Percentiles rank a stretch among this genome's conserved stretches.
These are phyloP conservation scores for Peromyscus californicus DNA, from an alignment of 2,113 vertebrate species.

Conservation along the genomic window DNA sequence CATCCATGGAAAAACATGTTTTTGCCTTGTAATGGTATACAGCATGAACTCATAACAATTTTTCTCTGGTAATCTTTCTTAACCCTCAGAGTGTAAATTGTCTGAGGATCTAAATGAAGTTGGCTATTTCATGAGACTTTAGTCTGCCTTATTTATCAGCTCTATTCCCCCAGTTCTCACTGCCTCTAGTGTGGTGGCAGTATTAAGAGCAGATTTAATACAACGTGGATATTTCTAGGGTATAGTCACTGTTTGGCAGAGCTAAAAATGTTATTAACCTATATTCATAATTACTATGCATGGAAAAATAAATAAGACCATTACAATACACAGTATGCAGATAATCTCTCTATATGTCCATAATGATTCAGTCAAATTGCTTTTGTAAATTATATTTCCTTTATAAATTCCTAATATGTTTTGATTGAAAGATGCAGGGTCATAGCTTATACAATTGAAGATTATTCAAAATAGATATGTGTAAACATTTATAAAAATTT, in stretches of 20 bases:
- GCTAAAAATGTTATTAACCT: background rate
- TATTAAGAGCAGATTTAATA: conserved; percentile 47
- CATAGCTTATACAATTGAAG: background rate
- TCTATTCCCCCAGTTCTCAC: background rate
- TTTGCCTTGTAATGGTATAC: background rate
- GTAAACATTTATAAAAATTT: background rate
- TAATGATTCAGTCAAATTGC: background rate
- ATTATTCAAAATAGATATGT: background rate
- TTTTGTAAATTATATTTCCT: background rate
- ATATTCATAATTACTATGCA: conserved; percentile 24
- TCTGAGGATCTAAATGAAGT: background rate
- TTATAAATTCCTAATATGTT: background rate
- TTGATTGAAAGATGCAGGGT: background rate
- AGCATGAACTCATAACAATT: background rate
- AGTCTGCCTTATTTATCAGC: background rate
- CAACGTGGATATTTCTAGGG: conserved; percentile 11
- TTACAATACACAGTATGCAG: background rate
- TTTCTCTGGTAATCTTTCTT: too few species aligned
- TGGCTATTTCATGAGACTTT: background rate
- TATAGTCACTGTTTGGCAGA: background rate
- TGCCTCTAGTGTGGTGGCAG: too few species aligned
- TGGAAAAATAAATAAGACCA: conserved; percentile 59
- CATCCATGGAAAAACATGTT: background rate
- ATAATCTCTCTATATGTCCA: background rate
- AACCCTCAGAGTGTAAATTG: background rate